Evolutionary conservation across 2,888 invertebrate species (phyloP).

Genomic region (Pseudococcus viburni): DNA sequence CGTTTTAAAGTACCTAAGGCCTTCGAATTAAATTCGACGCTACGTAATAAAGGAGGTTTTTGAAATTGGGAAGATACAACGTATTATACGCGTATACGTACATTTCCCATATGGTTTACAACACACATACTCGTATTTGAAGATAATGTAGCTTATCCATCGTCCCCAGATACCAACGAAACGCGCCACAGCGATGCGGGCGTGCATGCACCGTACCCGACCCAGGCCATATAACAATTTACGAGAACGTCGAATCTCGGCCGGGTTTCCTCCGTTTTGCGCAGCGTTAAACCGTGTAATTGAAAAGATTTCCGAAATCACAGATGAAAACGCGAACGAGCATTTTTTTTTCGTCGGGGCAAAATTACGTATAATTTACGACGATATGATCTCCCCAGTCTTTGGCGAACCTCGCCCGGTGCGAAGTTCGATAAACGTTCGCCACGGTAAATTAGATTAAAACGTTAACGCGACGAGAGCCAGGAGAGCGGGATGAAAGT

Average conservation of each 20-base stretch:
- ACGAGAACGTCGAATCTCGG: background rate
- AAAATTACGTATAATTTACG: background rate
- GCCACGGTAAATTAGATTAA: background rate
- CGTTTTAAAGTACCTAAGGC: background rate
- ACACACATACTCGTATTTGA: background rate
- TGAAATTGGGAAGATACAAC: background rate
- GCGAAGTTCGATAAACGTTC: background rate
- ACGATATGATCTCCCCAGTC: background rate
- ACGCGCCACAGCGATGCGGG: background rate
- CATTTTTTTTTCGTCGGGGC: background rate
- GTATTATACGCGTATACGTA: background rate
- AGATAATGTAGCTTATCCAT: conserved; percentile 20
- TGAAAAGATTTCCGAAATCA: background rate
- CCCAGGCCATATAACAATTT: background rate
- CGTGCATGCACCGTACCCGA: background rate
- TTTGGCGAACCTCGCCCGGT: background rate
- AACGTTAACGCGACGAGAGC: background rate
- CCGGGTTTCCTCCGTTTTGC: background rate
- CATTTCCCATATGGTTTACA: conserved; percentile 19
- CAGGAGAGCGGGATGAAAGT: background rate
- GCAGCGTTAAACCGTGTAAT: conserved; percentile 8
- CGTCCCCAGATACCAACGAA: conserved; percentile 10
- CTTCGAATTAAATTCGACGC: background rate
- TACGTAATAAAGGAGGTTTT: conserved; percentile 16
- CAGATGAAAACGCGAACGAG: background rate